A percentile compares a stretch with the other conserved stretches of the same genome.
Evolutionary conservation across 2,797 vertebrate genomes (phyloP).

Genomic region (Sarcoramphus papa): DNA sequence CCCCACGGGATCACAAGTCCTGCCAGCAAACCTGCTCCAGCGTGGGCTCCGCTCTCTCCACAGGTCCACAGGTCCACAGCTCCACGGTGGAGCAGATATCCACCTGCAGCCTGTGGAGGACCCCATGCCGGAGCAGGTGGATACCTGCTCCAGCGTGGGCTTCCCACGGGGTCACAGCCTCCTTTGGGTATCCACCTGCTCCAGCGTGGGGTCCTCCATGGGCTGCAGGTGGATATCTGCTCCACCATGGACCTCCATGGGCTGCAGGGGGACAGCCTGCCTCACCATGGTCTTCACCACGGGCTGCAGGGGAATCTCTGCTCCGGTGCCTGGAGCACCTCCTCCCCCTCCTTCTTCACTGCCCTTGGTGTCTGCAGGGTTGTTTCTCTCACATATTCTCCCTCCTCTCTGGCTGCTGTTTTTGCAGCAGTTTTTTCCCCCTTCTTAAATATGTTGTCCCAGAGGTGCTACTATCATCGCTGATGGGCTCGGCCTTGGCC

Average conservation of each 20-base stretch:
- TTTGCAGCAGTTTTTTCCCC: background rate
- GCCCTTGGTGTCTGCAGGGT: background rate
- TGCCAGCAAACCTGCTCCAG: background rate
- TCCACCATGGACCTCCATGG: background rate
- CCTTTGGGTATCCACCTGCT: background rate
- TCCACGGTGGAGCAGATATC: too few relatives aligned
- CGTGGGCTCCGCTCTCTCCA: background rate
- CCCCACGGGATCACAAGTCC: background rate
- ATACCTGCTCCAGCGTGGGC: accelerated
- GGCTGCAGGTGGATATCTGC: background rate
- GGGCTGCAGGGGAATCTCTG: background rate
- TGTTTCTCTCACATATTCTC: background rate
- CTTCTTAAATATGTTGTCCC: background rate
- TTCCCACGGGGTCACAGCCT: background rate
- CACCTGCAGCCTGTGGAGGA: too few relatives aligned
- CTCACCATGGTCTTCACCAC: background rate
- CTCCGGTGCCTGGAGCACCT: background rate
- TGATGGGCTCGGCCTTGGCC: background rate
- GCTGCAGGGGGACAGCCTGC: background rate
- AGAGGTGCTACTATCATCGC: background rate
- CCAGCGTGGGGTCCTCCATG: background rate
- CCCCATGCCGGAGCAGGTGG: too few relatives aligned
- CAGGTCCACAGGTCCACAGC: too few relatives aligned
- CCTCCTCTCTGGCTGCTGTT: background rate
- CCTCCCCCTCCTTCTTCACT: background rate